Percentiles rank a stretch among this genome's conserved stretches.
Conservation (phyloP, 2,888 invertebrate genomes). For the Nemurella pictetii region DNA sequence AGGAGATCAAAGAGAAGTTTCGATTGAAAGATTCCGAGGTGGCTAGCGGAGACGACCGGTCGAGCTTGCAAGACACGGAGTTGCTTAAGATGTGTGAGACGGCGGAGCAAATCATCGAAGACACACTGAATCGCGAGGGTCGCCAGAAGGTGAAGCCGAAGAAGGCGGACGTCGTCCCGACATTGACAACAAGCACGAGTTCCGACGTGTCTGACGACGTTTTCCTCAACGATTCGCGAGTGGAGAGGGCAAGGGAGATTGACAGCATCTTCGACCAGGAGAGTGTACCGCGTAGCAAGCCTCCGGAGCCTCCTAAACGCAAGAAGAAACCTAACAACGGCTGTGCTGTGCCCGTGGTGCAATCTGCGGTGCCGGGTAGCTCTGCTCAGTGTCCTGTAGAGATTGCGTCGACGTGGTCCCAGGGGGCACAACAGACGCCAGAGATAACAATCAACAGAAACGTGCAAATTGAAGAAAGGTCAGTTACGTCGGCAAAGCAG, state of each 20-base stretch:
- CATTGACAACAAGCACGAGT: background rate
- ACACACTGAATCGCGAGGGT: background rate
- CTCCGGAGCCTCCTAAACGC: slow-evolving; percentile 39
- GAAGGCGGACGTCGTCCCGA: background rate
- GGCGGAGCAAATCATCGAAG: slow-evolving; percentile 16
- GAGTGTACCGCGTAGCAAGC: background rate
- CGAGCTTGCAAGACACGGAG: background rate
- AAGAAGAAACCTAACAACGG: slow-evolving; percentile 34
- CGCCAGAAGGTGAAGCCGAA: background rate
- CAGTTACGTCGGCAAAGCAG: background rate
- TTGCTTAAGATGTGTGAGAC: slow-evolving; percentile 15
- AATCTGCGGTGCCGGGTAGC: background rate
- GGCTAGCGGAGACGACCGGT: background rate
- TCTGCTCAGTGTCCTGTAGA: background rate
- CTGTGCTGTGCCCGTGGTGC: background rate
- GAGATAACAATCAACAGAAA: background rate
- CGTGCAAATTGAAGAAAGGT: background rate
- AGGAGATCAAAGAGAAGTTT: slow-evolving; percentile 17
- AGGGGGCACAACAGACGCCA: background rate
- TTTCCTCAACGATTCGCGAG: background rate
- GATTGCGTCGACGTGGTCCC: background rate
- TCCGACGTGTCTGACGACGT: slow-evolving; percentile 38
- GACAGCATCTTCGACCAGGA: slow-evolving; percentile 40
- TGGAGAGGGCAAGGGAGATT: slow-evolving; percentile 27
- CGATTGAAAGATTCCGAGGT: background rate